phyloP scores from a whole-genome alignment of 2,797 vertebrate genomes.

The Sphenopsis melanotis region DNA sequence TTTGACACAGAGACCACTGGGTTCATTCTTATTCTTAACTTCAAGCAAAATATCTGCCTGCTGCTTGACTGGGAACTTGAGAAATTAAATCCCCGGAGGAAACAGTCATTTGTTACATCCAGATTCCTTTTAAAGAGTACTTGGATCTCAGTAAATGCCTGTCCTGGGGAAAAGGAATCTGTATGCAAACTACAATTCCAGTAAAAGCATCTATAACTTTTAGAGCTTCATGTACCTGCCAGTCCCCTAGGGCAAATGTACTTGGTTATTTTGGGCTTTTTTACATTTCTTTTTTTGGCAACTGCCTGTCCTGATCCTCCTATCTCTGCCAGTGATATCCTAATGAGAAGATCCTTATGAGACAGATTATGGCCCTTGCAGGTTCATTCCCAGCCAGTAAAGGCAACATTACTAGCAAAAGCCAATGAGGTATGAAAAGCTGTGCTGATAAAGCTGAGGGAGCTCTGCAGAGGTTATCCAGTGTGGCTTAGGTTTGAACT shows the following conservation, averaged over 20 bases:
- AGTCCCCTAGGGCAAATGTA: not conserved
- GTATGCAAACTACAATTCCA: constrained; percentile 1
- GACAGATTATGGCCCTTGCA: not conserved
- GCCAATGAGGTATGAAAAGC: constrained; percentile 1
- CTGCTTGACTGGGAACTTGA: not conserved
- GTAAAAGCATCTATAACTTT: not conserved
- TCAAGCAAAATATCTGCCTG: not conserved
- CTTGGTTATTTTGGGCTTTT: not conserved
- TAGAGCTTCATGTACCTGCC: constrained; percentile 9
- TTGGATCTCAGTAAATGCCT: not conserved
- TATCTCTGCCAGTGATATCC: not conserved
- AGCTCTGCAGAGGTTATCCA: constrained; percentile 11
- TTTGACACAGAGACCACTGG: not conserved
- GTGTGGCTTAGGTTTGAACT: not conserved
- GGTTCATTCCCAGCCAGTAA: not conserved
- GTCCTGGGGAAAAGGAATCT: constrained; percentile 18
- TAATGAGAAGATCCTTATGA: constrained; percentile 1
- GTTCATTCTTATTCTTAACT: not conserved
- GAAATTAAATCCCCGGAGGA: not conserved
- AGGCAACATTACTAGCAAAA: not conserved
- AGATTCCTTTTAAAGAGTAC: not conserved
- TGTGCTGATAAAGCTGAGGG: not conserved
- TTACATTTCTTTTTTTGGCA: constrained; percentile 3
- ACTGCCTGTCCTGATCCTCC: not conserved
- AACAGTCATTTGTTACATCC: not conserved